Conservation (phyloP, 2,113 vertebrate species). For the Camelus bactrianus region DNA sequence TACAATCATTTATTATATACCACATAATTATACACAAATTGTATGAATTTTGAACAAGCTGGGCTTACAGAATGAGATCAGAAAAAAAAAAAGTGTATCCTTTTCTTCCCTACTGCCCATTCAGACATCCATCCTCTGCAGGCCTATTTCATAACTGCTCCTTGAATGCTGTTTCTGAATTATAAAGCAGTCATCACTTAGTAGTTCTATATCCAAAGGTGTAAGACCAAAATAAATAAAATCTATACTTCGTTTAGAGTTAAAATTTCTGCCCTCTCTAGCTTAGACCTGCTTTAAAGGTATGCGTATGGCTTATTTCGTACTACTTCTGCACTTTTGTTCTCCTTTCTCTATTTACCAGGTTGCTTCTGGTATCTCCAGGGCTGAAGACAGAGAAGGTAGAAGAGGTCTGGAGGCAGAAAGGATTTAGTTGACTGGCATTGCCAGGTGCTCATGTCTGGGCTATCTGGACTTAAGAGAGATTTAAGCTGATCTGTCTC, state of each 20-base stretch:
- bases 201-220: not conserved
- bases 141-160: not conserved
- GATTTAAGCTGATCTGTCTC: not conserved
- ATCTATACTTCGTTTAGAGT: not conserved
- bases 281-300: not conserved
- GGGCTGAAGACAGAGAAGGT: not conserved
- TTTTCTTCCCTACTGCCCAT: not conserved
- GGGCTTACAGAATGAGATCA: not conserved
- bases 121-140: not conserved
- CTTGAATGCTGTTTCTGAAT: not conserved
- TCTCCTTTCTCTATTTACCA: not conserved
- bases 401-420: not conserved
- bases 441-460: not conserved
- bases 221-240: constrained; percentile 8
- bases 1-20: not conserved
- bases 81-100: not conserved
- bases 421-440: not conserved
- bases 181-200: not conserved
- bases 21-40: not conserved
- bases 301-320: not conserved
- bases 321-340: not conserved
- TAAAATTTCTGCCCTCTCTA: not conserved
- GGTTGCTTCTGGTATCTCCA: not conserved
- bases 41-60: not conserved
- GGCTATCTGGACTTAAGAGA: not conserved